A percentile compares a stretch with the other conserved stretches of the same genome.
Evolutionary conservation across 2,113 vertebrate species (phyloP).

Genomic region (Engraulis encrasicolus): DNA sequence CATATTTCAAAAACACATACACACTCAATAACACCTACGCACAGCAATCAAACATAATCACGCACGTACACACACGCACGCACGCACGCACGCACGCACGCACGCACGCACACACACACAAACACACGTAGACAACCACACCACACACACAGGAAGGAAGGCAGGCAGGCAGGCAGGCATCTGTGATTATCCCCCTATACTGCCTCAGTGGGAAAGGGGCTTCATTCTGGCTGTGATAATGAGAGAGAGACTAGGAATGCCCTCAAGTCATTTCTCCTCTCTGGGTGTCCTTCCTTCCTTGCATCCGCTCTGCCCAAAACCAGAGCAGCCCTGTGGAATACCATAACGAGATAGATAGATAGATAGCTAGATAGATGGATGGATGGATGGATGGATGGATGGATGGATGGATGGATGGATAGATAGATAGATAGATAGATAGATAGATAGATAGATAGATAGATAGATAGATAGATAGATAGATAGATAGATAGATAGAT

Average conservation of each 20-base stretch:
- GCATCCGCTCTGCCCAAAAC: background rate
- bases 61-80: background rate
- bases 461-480: too few species aligned
- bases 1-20: background rate
- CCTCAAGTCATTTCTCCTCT: conserved; percentile 52
- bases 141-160: background rate
- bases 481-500: too few species aligned
- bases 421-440: too few species aligned
- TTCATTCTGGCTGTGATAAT: conserved; percentile 55
- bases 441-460: too few species aligned
- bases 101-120: background rate
- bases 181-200: conserved; percentile 54
- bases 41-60: background rate
- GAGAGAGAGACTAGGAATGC: conserved; percentile 51
- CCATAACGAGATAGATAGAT: too few species aligned
- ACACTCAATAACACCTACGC: background rate
- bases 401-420: too few species aligned
- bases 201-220: conserved; percentile 35
- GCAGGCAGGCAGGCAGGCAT: conserved; percentile 41
- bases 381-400: too few species aligned
- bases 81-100: background rate
- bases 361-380: too few species aligned
- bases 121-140: background rate
- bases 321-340: conserved; percentile 27
- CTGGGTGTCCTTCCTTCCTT: conserved; percentile 30